Evolutionary conservation across 1,140 invertebrate genomes (phyloP).

Genomic region (Berghia stephanieae): DNA sequence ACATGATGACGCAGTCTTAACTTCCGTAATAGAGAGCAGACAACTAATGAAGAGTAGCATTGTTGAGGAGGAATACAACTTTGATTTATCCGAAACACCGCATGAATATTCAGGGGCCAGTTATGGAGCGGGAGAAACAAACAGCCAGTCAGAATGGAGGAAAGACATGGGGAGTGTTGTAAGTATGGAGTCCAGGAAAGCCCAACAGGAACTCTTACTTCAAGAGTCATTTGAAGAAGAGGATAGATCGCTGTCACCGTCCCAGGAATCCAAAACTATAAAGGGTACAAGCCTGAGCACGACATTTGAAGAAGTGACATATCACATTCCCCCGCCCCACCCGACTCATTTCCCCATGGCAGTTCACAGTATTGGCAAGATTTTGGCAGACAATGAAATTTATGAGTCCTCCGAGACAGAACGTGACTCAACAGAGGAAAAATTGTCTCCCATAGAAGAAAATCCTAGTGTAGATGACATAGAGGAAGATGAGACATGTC

Average conservation of each 20-base stretch:
- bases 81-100: conserved; percentile 35
- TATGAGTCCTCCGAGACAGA: conserved; percentile 60
- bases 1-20: conserved; percentile 56
- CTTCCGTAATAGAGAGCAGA: conserved; percentile 52
- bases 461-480: conserved; percentile 44
- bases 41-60: conserved; percentile 42
- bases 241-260: conserved; percentile 58
- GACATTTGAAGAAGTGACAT: conserved; percentile 40
- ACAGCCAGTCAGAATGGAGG: conserved; percentile 8
- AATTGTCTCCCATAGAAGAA: conserved; percentile 60
- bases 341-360: conserved; percentile 50
- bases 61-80: conserved; percentile 30
- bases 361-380: conserved; percentile 51
- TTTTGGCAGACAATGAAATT: conserved; percentile 57
- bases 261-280: conserved; percentile 43
- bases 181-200: conserved; percentile 54
- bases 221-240: conserved; percentile 56
- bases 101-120: conserved; percentile 33
- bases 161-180: conserved; percentile 47
- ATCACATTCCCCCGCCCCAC: conserved; percentile 22
- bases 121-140: conserved; percentile 6
- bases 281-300: conserved; percentile 41
- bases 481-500: conserved; percentile 48
- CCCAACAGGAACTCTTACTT: conserved; percentile 55
- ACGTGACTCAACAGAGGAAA: conserved; percentile 59